phyloP scores from a whole-genome alignment of 2,797 vertebrate species.

The Siniperca scherzeri region DNA sequence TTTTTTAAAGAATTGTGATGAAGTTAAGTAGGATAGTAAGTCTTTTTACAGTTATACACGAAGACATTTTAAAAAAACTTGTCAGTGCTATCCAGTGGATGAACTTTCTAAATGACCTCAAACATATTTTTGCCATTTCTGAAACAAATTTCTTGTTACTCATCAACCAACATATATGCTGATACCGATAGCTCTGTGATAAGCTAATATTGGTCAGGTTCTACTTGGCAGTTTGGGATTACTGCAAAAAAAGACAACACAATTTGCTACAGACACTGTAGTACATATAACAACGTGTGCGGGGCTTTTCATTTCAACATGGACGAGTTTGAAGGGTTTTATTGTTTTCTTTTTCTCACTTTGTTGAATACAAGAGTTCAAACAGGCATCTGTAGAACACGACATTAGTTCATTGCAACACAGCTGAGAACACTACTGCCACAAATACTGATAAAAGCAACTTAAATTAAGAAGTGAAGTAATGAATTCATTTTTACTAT shows the following conservation, averaged over 20 bases:
- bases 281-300: too few relatives aligned
- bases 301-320: too few relatives aligned
- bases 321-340: too few relatives aligned
- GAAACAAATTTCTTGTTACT: too few relatives aligned
- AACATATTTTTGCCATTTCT: neutral
- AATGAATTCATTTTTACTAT: too few relatives aligned
- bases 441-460: too few relatives aligned
- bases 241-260: neutral
- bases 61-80: neutral
- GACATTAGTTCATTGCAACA: too few relatives aligned
- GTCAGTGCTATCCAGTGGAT: neutral
- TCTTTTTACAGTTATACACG: neutral
- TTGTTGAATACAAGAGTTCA: too few relatives aligned
- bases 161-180: neutral
- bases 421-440: too few relatives aligned
- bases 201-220: neutral
- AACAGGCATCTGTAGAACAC: too few relatives aligned
- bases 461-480: too few relatives aligned
- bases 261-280: neutral
- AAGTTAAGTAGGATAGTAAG: neutral
- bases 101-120: neutral
- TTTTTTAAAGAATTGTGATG: neutral
- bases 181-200: neutral
- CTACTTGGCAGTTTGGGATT: neutral
- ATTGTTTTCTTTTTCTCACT: too few relatives aligned